Conservation (phyloP, 2,888 invertebrate genomes). For the Perizoma affinitatum region DNA sequence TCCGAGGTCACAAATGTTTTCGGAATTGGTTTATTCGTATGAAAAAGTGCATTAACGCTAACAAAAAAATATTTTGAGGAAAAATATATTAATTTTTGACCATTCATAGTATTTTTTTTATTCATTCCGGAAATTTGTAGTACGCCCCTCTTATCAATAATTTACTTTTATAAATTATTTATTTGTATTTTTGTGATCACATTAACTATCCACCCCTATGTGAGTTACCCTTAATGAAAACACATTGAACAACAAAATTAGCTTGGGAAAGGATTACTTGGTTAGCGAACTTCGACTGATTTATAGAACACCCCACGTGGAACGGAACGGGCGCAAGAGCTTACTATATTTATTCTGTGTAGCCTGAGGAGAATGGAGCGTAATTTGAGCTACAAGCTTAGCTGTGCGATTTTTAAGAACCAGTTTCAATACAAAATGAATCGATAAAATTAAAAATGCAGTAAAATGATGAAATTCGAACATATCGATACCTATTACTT, state of each 20-base stretch:
- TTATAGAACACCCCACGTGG: constrained; percentile 57
- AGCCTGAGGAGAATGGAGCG: constrained; percentile 19
- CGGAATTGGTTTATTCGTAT: too few relatives aligned
- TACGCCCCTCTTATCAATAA: too few relatives aligned
- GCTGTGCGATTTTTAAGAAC: neutral
- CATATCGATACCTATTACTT: neutral
- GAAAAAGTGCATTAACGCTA: too few relatives aligned
- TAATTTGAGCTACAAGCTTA: constrained; percentile 13
- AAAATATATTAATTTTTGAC: too few relatives aligned
- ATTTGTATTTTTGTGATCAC: too few relatives aligned
- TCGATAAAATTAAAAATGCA: neutral
- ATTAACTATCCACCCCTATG: neutral
- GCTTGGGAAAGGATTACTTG: constrained; percentile 60
- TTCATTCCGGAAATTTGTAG: too few relatives aligned
- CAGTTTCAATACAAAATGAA: neutral
- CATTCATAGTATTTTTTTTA: too few relatives aligned
- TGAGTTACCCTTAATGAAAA: neutral
- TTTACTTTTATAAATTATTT: too few relatives aligned
- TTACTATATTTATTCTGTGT: too few relatives aligned
- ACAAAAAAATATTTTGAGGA: too few relatives aligned
- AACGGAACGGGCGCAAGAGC: neutral
- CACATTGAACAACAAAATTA: constrained; percentile 51
- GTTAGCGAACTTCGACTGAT: constrained; percentile 52
- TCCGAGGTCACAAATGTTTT: too few relatives aligned
- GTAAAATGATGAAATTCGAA: constrained; percentile 7